Evolutionary conservation across 2,888 invertebrate genomes (phyloP).

Genomic region (Xanthia togata): DNA sequence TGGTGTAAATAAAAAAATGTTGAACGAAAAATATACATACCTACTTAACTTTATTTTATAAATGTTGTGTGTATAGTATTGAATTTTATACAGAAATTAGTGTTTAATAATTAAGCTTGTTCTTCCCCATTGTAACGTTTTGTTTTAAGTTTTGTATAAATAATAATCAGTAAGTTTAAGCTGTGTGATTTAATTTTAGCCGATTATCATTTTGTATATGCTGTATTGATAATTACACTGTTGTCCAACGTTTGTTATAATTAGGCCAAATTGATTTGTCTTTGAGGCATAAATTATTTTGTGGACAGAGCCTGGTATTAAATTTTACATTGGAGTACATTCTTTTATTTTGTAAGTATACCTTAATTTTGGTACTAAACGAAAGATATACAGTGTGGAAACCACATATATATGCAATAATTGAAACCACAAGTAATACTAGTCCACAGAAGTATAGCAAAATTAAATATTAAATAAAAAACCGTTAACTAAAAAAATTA

Average conservation of each 20-base stretch:
- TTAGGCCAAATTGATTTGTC: conserved; percentile 68
- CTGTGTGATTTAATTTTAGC: conserved; percentile 77
- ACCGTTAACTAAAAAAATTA: too few relatives aligned
- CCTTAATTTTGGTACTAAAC: background rate
- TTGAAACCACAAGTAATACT: too few relatives aligned
- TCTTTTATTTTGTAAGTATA: conserved; percentile 61
- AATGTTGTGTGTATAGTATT: conserved; percentile 78
- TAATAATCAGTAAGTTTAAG: conserved; percentile 69
- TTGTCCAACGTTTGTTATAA: conserved; percentile 66
- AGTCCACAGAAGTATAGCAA: too few relatives aligned
- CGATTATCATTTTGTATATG: conserved; percentile 68
- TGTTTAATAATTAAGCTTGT: conserved; percentile 57
- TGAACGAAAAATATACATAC: conserved; percentile 50
- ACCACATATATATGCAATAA: too few relatives aligned
- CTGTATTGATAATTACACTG: conserved; percentile 65
- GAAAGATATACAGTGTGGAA: too few relatives aligned
- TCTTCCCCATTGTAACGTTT: conserved; percentile 62
- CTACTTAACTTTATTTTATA: conserved; percentile 65
- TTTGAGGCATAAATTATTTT: conserved; percentile 77
- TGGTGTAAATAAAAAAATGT: conserved; percentile 58
- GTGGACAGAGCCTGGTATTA: conserved; percentile 80
- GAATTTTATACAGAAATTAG: conserved; percentile 80
- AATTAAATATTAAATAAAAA: too few relatives aligned
- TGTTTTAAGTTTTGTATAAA: conserved; percentile 66
- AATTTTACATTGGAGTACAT: conserved; percentile 72